These are phyloP conservation scores for Arnoldichthys spilopterus DNA, from an alignment of 2,797 vertebrate species.

Conservation along the genomic window DNA sequence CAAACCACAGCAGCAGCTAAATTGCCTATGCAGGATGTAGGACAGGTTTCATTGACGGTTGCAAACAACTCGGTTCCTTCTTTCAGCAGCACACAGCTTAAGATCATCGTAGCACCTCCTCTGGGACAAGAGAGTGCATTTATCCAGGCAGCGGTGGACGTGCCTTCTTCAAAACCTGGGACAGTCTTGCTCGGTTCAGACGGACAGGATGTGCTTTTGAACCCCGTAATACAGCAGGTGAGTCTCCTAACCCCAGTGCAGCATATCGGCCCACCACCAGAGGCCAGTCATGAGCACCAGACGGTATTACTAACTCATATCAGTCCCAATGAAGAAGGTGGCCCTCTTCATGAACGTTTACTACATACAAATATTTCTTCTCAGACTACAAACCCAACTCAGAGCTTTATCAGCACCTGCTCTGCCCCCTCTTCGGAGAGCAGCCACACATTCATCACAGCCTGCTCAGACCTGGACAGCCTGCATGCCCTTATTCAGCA, in stretches of 20 bases:
- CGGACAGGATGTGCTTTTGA: conserved; percentile 73
- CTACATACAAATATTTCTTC: conserved; percentile 27
- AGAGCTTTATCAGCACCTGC: conserved; percentile 79
- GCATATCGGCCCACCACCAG: conserved; percentile 65
- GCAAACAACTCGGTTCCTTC: conserved; percentile 68
- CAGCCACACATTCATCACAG: conserved; percentile 85
- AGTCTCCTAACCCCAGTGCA: conserved; percentile 83
- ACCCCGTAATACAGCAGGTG: conserved; percentile 91
- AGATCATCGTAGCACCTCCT: conserved; percentile 88
- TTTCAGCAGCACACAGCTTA: conserved; percentile 83
- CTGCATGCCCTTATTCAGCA: conserved; percentile 92
- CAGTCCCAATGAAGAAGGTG: conserved; percentile 61
- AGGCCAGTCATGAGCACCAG: conserved; percentile 74
- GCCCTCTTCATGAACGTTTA: conserved; percentile 74
- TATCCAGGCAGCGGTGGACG: conserved; percentile 69
- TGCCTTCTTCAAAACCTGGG: conserved; percentile 65
- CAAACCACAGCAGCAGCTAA: conserved; percentile 41
- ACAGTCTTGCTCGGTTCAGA: conserved; percentile 73
- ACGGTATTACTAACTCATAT: conserved; percentile 81
- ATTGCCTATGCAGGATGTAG: conserved; percentile 59
- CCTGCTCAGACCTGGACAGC: conserved; percentile 92
- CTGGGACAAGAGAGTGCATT: conserved; percentile 73
- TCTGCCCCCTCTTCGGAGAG: conserved; percentile 71
- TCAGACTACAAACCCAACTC: conserved; percentile 20
- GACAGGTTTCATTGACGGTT: conserved; percentile 74